A percentile compares a stretch with the other conserved stretches of the same genome.
phyloP scores from a whole-genome alignment of 1,140 invertebrate species.

The Dinoponera quadriceps region DNA sequence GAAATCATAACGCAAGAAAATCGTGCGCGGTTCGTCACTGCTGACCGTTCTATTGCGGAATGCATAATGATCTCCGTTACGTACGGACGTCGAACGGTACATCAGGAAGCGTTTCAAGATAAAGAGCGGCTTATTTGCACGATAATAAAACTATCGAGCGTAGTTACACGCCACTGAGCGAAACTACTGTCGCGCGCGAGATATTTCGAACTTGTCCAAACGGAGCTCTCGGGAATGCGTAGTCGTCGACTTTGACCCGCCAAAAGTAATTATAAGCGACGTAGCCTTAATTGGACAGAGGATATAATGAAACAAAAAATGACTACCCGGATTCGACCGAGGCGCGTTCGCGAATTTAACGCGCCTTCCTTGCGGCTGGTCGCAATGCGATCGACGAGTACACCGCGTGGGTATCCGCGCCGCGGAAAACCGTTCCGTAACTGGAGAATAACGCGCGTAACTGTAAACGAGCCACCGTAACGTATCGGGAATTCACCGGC shows the following conservation, averaged over 20 bases:
- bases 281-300: not conserved
- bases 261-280: not conserved
- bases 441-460: constrained; percentile 59
- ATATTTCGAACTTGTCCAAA: constrained; percentile 35
- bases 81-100: constrained; percentile 23
- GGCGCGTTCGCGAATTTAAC: not conserved
- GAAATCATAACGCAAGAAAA: not conserved
- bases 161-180: constrained; percentile 14
- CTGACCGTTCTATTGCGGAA: constrained; percentile 14
- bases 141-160: constrained; percentile 41
- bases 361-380: not conserved
- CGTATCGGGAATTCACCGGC: constrained; percentile 55
- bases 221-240: not conserved
- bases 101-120: constrained; percentile 26
- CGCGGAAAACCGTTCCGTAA: constrained; percentile 51
- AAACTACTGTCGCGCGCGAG: constrained; percentile 16
- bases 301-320: not conserved
- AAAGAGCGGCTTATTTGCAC: constrained; percentile 38
- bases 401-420: not conserved
- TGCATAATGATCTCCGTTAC: constrained; percentile 28
- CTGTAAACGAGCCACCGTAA: constrained; percentile 64
- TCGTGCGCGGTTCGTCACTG: not conserved
- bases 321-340: not conserved
- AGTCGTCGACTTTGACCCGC: not conserved
- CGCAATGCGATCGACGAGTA: constrained; percentile 22